Percentiles rank a stretch among this genome's conserved stretches.
Conservation (phyloP, 1,140 invertebrate genomes). For the Drosophila virilis region DNA sequence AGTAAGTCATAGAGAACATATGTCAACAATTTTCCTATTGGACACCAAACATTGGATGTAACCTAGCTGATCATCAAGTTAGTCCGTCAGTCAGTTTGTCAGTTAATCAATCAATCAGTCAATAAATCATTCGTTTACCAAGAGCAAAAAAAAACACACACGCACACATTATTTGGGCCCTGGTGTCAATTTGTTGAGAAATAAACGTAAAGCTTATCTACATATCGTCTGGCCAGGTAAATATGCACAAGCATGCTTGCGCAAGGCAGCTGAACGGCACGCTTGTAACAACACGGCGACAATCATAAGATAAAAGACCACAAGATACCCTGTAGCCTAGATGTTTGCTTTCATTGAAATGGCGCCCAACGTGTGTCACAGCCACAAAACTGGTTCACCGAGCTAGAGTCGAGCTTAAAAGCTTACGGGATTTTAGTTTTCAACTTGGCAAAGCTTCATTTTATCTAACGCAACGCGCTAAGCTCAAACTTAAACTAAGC, state of each 20-base stretch:
- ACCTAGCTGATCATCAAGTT: too few relatives aligned
- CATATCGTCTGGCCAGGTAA: slow-evolving; percentile 4
- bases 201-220: slow-evolving; percentile 6
- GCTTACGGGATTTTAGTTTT: slow-evolving; percentile 3
- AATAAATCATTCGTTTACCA: background rate
- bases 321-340: background rate
- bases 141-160: slow-evolving; percentile 10
- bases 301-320: background rate
- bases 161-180: background rate
- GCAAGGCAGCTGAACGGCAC: slow-evolving; percentile 6
- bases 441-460: slow-evolving; percentile 1
- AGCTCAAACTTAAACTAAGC: slow-evolving; percentile 2
- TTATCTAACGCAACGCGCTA: background rate
- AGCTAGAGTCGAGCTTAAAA: background rate
- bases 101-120: too few relatives aligned
- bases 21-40: too few relatives aligned
- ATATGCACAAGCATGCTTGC: slow-evolving; percentile 30
- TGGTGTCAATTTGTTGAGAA: slow-evolving; percentile 11
- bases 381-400: background rate
- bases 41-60: too few relatives aligned
- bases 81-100: too few relatives aligned
- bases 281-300: slow-evolving; percentile 8
- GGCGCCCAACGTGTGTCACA: background rate
- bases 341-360: background rate
- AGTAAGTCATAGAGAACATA: too few relatives aligned